Percentiles rank a stretch among this genome's conserved stretches.
These are phyloP conservation scores for Enteromius fasciolatus DNA, from an alignment of 2,797 vertebrate genomes.

Conservation along the genomic window DNA sequence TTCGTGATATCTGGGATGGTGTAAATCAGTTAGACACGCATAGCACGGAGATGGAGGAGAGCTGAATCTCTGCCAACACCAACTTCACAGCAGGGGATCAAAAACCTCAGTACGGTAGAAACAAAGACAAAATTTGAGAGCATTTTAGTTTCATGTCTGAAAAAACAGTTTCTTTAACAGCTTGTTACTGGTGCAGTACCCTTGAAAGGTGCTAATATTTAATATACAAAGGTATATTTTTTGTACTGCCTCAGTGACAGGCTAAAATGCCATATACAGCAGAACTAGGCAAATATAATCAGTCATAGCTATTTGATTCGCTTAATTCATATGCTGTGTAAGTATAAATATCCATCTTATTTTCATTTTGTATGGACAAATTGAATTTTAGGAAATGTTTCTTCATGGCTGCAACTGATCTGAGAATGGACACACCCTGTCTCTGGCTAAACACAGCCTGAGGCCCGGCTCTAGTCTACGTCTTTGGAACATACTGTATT, in stretches of 20 bases:
- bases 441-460: constrained; percentile 39
- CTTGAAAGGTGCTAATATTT: neutral
- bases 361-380: neutral
- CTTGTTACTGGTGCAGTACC: neutral
- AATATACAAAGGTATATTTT: neutral
- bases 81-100: constrained; percentile 61
- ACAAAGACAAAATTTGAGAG: constrained; percentile 21
- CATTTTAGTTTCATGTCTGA: neutral
- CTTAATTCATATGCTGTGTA: neutral
- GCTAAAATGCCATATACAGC: neutral
- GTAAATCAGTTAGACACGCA: constrained; percentile 54
- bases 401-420: constrained; percentile 30
- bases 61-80: constrained; percentile 67
- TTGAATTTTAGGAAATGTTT: neutral
- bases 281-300: constrained; percentile 2
- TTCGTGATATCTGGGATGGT: constrained; percentile 41
- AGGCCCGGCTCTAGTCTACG: constrained; percentile 28
- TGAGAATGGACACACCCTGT: constrained; percentile 23
- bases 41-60: constrained; percentile 40
- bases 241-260: neutral
- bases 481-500: constrained; percentile 51
- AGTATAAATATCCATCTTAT: constrained; percentile 13
- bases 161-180: neutral
- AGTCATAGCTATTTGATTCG: neutral
- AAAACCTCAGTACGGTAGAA: constrained; percentile 44